phyloP scores from a whole-genome alignment of 1,140 invertebrate species.

The Aphis gossypii region DNA sequence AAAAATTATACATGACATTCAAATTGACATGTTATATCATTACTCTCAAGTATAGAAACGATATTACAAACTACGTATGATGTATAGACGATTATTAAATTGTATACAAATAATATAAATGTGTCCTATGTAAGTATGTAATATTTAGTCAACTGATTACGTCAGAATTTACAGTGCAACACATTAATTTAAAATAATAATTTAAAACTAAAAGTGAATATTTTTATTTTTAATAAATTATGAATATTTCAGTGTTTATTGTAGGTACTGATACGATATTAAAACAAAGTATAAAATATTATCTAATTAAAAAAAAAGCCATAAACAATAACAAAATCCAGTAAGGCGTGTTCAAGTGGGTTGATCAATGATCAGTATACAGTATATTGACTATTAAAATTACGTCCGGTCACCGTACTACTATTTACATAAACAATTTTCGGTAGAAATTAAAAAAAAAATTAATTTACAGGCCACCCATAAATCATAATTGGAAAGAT shows the following conservation, averaged over 20 bases:
- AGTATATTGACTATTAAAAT: neutral
- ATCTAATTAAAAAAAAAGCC: neutral
- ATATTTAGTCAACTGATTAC: neutral
- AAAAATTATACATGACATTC: neutral
- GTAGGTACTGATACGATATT: neutral
- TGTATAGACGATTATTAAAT: neutral
- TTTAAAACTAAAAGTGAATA: neutral
- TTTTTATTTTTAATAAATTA: neutral
- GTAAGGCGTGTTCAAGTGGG: neutral
- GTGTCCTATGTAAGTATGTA: neutral
- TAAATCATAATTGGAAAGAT: conserved; percentile 19
- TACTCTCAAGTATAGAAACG: neutral
- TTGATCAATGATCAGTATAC: neutral
- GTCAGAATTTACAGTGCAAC: neutral
- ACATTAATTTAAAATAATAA: neutral
- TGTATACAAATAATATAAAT: neutral
- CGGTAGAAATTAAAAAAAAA: neutral
- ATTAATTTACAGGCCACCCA: neutral
- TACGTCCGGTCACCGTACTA: neutral
- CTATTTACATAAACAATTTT: conserved; percentile 34
- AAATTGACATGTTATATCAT: neutral
- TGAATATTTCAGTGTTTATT: neutral
- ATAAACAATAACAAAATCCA: neutral
- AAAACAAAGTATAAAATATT: neutral
- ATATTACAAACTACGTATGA: neutral